These are phyloP conservation scores for Catostomus latipinnis DNA, from an alignment of 2,797 vertebrate species.

Conservation along the genomic window DNA sequence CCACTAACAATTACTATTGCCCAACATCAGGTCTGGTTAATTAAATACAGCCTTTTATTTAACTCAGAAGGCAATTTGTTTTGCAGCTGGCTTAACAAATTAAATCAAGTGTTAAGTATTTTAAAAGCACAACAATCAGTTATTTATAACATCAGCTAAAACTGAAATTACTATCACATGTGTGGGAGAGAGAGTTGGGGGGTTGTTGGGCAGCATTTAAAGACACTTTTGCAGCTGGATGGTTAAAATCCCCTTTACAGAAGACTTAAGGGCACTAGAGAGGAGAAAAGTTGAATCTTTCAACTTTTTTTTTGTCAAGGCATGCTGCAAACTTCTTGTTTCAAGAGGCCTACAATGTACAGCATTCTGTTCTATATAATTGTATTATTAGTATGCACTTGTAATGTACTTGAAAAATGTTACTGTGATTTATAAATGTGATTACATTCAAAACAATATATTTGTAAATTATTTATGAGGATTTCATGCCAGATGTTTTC, in stretches of 20 bases:
- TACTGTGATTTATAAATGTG: background rate
- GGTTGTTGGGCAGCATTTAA: background rate
- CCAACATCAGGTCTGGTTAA: constrained; percentile 38
- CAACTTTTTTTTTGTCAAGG: background rate
- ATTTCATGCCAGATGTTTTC: background rate
- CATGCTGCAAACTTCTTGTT: background rate
- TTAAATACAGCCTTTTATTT: constrained; percentile 46
- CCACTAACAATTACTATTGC: constrained; percentile 27
- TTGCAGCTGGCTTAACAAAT: constrained; percentile 49
- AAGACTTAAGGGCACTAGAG: background rate
- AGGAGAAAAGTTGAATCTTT: background rate
- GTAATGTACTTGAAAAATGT: background rate
- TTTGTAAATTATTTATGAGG: background rate
- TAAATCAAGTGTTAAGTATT: constrained; percentile 45
- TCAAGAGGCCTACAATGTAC: background rate
- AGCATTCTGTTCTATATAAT: background rate
- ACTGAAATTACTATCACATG: constrained; percentile 41
- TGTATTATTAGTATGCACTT: background rate
- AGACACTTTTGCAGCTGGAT: background rate
- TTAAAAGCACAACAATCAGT: constrained; percentile 48
- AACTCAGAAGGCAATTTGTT: constrained; percentile 47
- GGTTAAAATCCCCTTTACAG: background rate
- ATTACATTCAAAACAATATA: background rate
- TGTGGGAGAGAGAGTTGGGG: background rate
- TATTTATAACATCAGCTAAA: constrained; percentile 44